phyloP scores from a whole-genome alignment of 1,140 invertebrate species.

The Apis laboriosa region DNA sequence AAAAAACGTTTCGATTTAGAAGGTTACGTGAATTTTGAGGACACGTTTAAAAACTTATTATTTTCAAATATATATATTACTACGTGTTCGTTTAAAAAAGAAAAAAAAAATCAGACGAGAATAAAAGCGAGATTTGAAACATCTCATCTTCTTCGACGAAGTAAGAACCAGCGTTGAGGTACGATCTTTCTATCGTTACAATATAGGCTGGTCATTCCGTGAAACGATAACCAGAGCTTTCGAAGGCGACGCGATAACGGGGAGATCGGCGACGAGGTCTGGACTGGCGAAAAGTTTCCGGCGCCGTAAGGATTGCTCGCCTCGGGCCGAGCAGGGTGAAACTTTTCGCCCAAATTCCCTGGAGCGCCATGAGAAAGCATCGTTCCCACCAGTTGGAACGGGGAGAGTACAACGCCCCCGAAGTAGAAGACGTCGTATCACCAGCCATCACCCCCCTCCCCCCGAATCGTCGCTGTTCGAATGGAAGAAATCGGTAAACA shows the following conservation, averaged over 20 bases:
- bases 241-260: constrained; percentile 11
- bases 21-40: too few species aligned
- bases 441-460: neutral
- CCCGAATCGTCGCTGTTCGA: neutral
- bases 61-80: too few species aligned
- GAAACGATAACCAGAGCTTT: constrained; percentile 1
- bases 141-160: neutral
- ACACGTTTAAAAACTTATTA: too few species aligned
- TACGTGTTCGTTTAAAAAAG: too few species aligned
- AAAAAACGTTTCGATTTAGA: too few species aligned
- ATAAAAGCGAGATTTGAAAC: too few species aligned
- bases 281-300: neutral
- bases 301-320: constrained; percentile 8
- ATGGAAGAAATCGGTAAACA: neutral
- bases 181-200: neutral
- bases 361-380: constrained; percentile 18
- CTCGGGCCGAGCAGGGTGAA: neutral
- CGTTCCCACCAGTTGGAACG: neutral
- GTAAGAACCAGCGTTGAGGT: neutral
- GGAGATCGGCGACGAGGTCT: neutral
- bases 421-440: neutral
- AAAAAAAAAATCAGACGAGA: too few species aligned
- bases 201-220: neutral
- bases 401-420: constrained; percentile 3
- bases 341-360: constrained; percentile 15